Conservation (phyloP, 1,140 invertebrate genomes). For the Zaprionus taronus region DNA sequence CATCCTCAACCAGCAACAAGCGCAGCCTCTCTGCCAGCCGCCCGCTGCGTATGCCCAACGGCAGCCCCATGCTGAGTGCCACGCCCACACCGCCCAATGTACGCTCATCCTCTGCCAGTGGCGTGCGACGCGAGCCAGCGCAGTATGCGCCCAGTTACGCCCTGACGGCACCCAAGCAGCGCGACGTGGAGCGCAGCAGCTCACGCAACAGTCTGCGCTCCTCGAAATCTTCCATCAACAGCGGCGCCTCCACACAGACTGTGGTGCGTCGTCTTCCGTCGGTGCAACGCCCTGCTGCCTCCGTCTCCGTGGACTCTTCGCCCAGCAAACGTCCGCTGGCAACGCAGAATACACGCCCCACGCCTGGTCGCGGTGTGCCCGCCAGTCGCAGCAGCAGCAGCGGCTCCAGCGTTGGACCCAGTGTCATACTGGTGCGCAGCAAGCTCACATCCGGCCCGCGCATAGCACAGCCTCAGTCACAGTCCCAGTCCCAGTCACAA, state of each 20-base stretch:
- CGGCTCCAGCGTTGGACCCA: constrained; percentile 86
- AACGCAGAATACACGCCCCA: constrained; percentile 59
- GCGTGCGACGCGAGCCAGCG: constrained; percentile 71
- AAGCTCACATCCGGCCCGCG: constrained; percentile 42
- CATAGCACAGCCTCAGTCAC: constrained; percentile 11
- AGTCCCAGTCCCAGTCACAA: constrained; percentile 28
- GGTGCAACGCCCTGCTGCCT: constrained; percentile 61
- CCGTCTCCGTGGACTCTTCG: constrained; percentile 75
- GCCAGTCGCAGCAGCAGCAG: constrained; percentile 90
- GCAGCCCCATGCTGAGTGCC: constrained; percentile 52
- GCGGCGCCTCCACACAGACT: constrained; percentile 91
- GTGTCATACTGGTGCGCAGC: constrained; percentile 73
- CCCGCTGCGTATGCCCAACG: constrained; percentile 73
- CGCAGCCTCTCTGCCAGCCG: constrained; percentile 65
- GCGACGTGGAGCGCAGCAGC: constrained; percentile 87
- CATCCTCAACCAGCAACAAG: constrained; percentile 22
- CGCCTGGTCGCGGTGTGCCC: constrained; percentile 85
- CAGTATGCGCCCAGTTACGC: constrained; percentile 36
- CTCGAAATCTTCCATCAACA: constrained; percentile 92
- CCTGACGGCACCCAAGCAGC: constrained; percentile 32
- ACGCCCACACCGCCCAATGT: constrained; percentile 5
- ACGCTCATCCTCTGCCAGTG: constrained; percentile 44
- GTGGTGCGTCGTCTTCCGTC: constrained; percentile 88
- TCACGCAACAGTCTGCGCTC: constrained; percentile 91
- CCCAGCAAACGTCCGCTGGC: constrained; percentile 77